Conservation (phyloP, 1,140 invertebrate genomes). For the Helicoverpa armigera region DNA sequence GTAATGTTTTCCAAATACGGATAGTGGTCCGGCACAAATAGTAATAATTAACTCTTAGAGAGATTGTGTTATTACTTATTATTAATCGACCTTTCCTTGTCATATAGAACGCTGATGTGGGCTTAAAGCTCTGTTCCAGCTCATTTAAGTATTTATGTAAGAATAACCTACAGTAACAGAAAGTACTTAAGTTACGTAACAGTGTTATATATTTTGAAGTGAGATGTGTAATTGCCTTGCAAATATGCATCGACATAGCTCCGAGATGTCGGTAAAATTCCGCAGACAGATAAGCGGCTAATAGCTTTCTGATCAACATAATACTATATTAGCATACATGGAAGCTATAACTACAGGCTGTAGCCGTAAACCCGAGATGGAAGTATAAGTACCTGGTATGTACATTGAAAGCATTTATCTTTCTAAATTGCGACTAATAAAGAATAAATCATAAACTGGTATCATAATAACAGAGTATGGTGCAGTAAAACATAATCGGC, state of each 20-base stretch:
- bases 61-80: slow-evolving; percentile 17
- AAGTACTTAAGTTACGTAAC: neutral
- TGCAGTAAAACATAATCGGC: slow-evolving; percentile 63
- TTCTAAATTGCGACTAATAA: slow-evolving; percentile 67
- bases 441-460: slow-evolving; percentile 66
- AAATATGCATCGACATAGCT: neutral
- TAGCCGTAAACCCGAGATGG: slow-evolving; percentile 6
- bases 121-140: neutral
- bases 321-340: slow-evolving; percentile 7
- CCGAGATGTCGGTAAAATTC: neutral
- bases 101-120: neutral
- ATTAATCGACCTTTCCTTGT: slow-evolving; percentile 12
- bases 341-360: slow-evolving; percentile 14
- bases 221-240: neutral
- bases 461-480: slow-evolving; percentile 67
- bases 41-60: slow-evolving; percentile 20
- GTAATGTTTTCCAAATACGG: slow-evolving; percentile 28
- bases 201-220: neutral
- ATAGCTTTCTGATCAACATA: slow-evolving; percentile 1
- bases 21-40: slow-evolving; percentile 1
- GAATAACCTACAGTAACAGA: slow-evolving; percentile 4
- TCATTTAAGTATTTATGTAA: neutral
- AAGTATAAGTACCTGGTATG: slow-evolving; percentile 32
- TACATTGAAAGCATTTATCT: slow-evolving; percentile 59
- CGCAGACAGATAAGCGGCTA: neutral